A percentile compares a stretch with the other conserved stretches of the same genome.
phyloP scores from a whole-genome alignment of 2,113 vertebrate genomes.

The Dasypus novemcinctus region DNA sequence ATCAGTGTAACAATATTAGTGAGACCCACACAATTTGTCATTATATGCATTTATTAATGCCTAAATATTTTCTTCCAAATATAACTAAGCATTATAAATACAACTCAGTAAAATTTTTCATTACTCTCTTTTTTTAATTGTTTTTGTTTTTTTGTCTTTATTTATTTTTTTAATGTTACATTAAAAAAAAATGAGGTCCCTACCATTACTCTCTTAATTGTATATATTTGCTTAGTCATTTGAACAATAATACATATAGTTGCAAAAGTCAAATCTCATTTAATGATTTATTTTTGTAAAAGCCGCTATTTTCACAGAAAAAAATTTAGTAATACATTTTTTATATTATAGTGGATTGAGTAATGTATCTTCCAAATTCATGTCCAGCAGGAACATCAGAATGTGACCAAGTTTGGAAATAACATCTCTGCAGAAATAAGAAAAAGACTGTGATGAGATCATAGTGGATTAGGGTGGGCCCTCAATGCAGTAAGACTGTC shows the following conservation, averaged over 20 bases:
- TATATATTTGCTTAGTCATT: not conserved
- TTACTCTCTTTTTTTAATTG: not conserved
- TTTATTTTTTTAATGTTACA: no score
- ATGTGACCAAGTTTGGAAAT: not conserved
- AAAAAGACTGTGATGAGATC: not conserved
- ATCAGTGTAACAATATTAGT: not conserved
- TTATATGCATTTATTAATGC: not conserved
- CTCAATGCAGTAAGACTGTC: not conserved
- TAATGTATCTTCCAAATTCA: not conserved
- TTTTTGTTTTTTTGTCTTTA: no score
- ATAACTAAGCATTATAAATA: not conserved
- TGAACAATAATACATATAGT: not conserved
- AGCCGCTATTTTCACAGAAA: not conserved
- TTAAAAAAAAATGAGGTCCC: no score
- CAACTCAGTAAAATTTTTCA: not conserved
- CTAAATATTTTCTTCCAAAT: not conserved
- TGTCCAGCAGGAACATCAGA: not conserved
- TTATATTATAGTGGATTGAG: not conserved
- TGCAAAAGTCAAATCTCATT: not conserved
- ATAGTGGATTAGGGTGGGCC: not conserved
- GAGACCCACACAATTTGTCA: not conserved
- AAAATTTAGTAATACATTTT: not conserved
- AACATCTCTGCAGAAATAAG: not conserved
- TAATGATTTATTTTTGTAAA: not conserved
- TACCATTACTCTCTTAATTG: not conserved